A percentile compares a stretch with the other conserved stretches of the same genome.
phyloP scores from a whole-genome alignment of 2,797 vertebrate genomes.

The Melopsittacus undulatus region DNA sequence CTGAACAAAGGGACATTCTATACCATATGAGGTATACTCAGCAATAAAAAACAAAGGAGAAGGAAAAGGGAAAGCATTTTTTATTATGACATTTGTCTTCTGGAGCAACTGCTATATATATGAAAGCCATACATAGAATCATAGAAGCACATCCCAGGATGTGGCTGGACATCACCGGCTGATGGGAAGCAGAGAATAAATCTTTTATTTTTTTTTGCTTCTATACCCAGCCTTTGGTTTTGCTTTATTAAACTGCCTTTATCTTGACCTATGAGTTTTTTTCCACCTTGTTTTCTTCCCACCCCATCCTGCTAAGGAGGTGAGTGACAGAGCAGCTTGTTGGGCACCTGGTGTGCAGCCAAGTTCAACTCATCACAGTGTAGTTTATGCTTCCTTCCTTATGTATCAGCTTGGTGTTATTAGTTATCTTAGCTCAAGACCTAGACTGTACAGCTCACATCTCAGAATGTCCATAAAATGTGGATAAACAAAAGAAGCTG shows the following conservation, averaged over 20 bases:
- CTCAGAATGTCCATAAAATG: not conserved
- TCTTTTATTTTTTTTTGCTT: not conserved
- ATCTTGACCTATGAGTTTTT: not conserved
- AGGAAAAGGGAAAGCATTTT: not conserved
- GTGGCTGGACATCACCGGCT: not conserved
- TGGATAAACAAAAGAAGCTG: not conserved
- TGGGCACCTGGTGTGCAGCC: rapidly evolving
- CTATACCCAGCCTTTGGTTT: not conserved
- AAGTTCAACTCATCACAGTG: not conserved
- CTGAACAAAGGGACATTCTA: not conserved
- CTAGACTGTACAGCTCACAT: not conserved
- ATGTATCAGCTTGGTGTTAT: too few species aligned
- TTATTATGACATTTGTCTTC: not conserved
- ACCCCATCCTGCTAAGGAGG: not conserved
- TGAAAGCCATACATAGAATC: not conserved
- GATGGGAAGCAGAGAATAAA: not conserved
- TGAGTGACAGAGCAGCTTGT: not conserved
- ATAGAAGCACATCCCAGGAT: not conserved
- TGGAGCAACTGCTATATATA: not conserved
- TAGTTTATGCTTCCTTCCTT: not conserved
- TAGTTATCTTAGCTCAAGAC: not conserved
- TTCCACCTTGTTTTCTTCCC: not conserved
- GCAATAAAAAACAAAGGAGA: not conserved
- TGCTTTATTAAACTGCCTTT: not conserved
- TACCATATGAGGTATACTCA: not conserved